Percentiles rank a stretch among this genome's conserved stretches.
phyloP scores from a whole-genome alignment of 1,140 invertebrate species.

The Hermetia illucens region DNA sequence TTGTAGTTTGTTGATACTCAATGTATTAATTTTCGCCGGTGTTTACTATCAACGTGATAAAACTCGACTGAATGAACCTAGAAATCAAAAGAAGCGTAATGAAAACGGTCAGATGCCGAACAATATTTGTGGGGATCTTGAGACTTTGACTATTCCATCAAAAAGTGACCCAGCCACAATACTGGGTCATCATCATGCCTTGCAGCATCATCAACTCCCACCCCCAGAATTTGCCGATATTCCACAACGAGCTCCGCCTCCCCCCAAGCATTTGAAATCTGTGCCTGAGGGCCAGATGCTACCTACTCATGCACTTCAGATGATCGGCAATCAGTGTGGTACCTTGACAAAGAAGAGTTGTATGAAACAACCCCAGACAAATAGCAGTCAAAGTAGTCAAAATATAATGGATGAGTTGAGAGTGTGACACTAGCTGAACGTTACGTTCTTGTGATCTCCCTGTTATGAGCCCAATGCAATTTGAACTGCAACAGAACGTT shows the following conservation, averaged over 20 bases:
- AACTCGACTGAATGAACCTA: slow-evolving; percentile 47
- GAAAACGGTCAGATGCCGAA: slow-evolving; percentile 75
- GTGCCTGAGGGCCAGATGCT: slow-evolving; percentile 40
- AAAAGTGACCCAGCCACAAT: slow-evolving; percentile 52
- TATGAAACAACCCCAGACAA: slow-evolving; percentile 22
- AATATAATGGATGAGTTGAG: slow-evolving; percentile 55
- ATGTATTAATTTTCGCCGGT: slow-evolving; percentile 84
- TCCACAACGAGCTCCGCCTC: slow-evolving; percentile 53
- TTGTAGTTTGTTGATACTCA: slow-evolving; percentile 75
- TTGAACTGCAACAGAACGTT: slow-evolving; percentile 23
- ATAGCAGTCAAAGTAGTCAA: slow-evolving; percentile 22
- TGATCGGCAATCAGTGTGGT: slow-evolving; percentile 43
- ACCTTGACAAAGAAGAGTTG: slow-evolving; percentile 49
- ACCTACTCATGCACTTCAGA: slow-evolving; percentile 47
- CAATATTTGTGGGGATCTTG: slow-evolving; percentile 64
- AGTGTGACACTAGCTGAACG: slow-evolving; percentile 54
- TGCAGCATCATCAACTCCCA: slow-evolving; percentile 59
- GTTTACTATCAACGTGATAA: slow-evolving; percentile 89
- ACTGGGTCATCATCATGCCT: slow-evolving; percentile 47
- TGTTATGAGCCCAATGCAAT: slow-evolving; percentile 13
- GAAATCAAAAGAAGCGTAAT: slow-evolving; percentile 39
- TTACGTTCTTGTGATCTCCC: slow-evolving; percentile 5
- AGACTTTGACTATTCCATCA: slow-evolving; percentile 47
- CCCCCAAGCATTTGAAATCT: slow-evolving; percentile 52
- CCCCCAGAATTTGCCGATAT: slow-evolving; percentile 64